Base-by-base conservation (phyloP, 2,888 invertebrate species). In the Erynnis tages region DNA sequence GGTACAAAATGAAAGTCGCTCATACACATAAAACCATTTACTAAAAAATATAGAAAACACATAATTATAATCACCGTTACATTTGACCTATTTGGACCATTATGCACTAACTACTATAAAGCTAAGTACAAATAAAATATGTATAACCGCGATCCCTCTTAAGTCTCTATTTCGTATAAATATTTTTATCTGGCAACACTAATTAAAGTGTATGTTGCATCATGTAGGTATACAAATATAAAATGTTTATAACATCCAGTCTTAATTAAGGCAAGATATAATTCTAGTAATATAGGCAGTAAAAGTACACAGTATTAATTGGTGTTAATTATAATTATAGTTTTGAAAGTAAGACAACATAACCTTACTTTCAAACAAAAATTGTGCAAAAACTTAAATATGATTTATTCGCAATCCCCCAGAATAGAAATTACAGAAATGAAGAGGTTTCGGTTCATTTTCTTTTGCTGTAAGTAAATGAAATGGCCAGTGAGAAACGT, bases 41-140 rank as follows among this genome's bases (percentile, higher is more conserved):
- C 67, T 67, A 65, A 67, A 68, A 37, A 71, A 72, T 71, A 71
- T 76, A 75, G 65, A 71, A 71, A 76, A 74, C 61, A 63, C 62
- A 66, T 62, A 67, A 53, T 63, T 57, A 53, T 37, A 37, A 61
- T 58, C 59, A 63, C 64, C 63, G 54, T 54, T 54, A 59, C 60
- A 45, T 59, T 55, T 60, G 60, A 62, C 44, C 56, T 55, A 59
- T 60, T 61, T 62, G 62, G 61, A 65, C 63, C 65, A 55, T 59
- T 57, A 57, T 54, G 49, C 43, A 56, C 54, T 62, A 61, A 35
- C 35, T 19, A 52, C 56, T 60, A 58, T 43, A 58, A 35, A 57
- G 50, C 62, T 66, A 66, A 65, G 62, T 65, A 62, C 61, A 58
- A 54, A 55, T 44, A 55, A 54, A 60, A 21, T 52, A n/a, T n/a